Evolutionary conservation across 2,113 vertebrate species (phyloP).

Genomic region (Anhinga anhinga): DNA sequence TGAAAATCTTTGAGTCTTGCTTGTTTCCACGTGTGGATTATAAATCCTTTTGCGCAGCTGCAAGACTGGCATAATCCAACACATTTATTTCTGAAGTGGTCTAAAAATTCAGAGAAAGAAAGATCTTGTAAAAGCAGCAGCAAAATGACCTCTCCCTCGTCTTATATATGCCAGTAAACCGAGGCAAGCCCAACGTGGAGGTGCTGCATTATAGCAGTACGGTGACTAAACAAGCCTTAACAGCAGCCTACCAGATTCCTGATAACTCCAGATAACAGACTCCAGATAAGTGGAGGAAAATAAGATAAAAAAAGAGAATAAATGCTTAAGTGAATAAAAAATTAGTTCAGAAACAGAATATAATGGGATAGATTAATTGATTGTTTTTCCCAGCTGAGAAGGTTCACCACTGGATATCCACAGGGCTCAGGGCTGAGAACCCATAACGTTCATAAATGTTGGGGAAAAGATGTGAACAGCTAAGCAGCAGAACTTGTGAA

Average conservation of each 20-base stretch:
- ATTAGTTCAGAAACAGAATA: background rate
- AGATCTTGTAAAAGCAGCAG: background rate
- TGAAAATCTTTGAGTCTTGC: background rate
- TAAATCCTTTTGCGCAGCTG: background rate
- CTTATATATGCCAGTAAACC: background rate
- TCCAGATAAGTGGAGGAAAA: background rate
- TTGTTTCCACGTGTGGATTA: background rate
- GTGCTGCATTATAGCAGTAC: background rate
- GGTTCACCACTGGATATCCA: background rate
- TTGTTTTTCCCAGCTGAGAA: background rate
- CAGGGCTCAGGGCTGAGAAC: background rate
- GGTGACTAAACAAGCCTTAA: background rate
- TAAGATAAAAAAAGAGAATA: background rate
- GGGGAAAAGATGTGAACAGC: background rate
- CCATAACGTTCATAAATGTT: background rate
- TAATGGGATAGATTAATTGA: background rate
- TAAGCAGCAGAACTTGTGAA: background rate
- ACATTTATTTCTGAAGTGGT: background rate
- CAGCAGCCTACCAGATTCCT: background rate
- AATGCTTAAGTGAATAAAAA: background rate
- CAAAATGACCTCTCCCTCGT: background rate
- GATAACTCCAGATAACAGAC: no score
- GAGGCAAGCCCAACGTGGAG: background rate
- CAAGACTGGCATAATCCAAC: background rate
- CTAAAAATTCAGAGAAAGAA: background rate